phyloP scores from a whole-genome alignment of 2,113 vertebrate species.

The Menura novaehollandiae region DNA sequence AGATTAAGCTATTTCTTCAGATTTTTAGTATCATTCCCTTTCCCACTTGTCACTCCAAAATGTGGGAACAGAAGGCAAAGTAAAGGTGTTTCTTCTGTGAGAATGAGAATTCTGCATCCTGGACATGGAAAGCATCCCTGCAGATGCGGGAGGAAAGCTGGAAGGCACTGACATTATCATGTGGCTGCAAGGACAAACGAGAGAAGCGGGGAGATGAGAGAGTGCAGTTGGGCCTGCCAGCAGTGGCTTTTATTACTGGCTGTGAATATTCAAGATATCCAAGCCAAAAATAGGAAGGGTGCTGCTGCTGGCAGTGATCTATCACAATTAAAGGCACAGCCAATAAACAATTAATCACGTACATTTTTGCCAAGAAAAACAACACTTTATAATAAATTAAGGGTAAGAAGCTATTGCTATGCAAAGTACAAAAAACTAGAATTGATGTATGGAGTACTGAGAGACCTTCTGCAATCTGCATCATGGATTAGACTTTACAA shows the following conservation, averaged over 20 bases:
- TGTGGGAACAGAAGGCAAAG: background rate
- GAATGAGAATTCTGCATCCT: background rate
- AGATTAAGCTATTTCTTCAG: background rate
- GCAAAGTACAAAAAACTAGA: background rate
- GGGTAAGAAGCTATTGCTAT: background rate
- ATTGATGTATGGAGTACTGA: background rate
- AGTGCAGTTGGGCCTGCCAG: background rate
- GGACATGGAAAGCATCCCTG: background rate
- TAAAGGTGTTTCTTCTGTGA: background rate
- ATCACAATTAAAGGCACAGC: background rate
- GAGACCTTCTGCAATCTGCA: background rate
- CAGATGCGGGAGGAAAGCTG: background rate
- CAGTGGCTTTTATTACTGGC: background rate
- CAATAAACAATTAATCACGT: conserved; percentile 34
- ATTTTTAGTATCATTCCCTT: background rate
- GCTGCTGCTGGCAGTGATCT: background rate
- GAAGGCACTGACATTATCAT: background rate
- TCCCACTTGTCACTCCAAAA: background rate
- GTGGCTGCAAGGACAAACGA: background rate
- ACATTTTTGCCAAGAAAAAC: conserved; percentile 22
- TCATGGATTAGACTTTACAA: background rate
- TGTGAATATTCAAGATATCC: background rate
- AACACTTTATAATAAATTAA: conserved; percentile 17
- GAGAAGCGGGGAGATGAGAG: background rate
- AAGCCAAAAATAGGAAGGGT: background rate